Percentiles rank a stretch among this genome's conserved stretches.
Conservation (phyloP, 2,113 vertebrate genomes). For the Dolichotis patagonum region DNA sequence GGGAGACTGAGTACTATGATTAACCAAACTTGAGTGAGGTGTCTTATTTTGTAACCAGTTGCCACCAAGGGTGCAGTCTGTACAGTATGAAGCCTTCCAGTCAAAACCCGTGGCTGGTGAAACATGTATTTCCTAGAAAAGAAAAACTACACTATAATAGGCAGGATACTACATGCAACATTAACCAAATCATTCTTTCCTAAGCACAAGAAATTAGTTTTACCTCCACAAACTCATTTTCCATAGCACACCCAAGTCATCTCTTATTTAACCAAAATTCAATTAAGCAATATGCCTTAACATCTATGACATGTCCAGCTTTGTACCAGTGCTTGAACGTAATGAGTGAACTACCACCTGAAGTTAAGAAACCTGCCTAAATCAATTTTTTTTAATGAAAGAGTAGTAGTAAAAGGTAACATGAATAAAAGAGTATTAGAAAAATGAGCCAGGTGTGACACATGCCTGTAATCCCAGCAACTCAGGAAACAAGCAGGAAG, state of each 20-base stretch:
- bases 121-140: not conserved
- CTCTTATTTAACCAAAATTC: not conserved
- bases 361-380: slow-evolving; percentile 40
- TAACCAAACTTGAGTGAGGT: not conserved
- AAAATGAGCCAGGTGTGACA: not conserved
- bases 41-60: not conserved
- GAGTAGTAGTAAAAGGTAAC: not conserved
- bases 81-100: not conserved
- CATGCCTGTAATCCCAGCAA: not conserved
- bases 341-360: not conserved
- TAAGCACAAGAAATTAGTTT: not conserved
- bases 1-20: not conserved
- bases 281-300: not conserved
- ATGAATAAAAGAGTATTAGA: not conserved
- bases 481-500: not conserved
- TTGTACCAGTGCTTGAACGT: slow-evolving; percentile 17
- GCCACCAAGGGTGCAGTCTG: not conserved
- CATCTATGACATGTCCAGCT: not conserved
- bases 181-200: not conserved
- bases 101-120: not conserved
- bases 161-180: not conserved
- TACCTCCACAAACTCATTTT: not conserved
- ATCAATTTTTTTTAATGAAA: not conserved
- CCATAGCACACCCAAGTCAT: not conserved
- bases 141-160: not conserved